Conservation (phyloP, 2,113 vertebrate species). For the Synodontis membranacea region DNA sequence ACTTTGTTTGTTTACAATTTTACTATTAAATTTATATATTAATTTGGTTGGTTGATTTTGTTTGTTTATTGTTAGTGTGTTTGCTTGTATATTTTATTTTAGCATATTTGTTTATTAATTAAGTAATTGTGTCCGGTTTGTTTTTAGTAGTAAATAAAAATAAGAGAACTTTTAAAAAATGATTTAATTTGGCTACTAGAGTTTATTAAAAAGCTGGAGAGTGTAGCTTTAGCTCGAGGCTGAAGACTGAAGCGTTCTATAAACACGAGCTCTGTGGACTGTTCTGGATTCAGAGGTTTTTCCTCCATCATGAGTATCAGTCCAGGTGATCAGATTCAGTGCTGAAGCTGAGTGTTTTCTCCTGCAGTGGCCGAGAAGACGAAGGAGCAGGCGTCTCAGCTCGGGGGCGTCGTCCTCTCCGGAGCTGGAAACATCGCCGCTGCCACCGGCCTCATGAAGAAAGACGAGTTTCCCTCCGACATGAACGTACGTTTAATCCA, state of each 20-base stretch:
- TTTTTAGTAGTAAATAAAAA: not conserved
- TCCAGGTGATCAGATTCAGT: not conserved
- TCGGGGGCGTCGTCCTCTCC: conserved; percentile 84
- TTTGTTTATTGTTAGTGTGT: not conserved
- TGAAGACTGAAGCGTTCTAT: not conserved
- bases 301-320: not conserved
- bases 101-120: not conserved
- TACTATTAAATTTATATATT: not conserved
- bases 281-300: not conserved
- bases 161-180: not conserved
- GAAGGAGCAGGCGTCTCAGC: conserved; percentile 85
- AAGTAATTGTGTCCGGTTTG: no score
- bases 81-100: not conserved
- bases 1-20: not conserved
- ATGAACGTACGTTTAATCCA: conserved; percentile 80
- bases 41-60: not conserved
- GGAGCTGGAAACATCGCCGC: conserved; percentile 91
- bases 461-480: conserved; percentile 91
- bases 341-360: conserved; percentile 1
- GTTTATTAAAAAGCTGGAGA: not conserved
- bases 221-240: not conserved
- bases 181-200: not conserved
- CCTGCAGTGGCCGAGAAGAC: conserved; percentile 93
- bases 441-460: conserved; percentile 92
- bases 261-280: not conserved